Evolutionary conservation across 1,140 invertebrate genomes (phyloP).

Genomic region (Aphelenchoides fujianensis): DNA sequence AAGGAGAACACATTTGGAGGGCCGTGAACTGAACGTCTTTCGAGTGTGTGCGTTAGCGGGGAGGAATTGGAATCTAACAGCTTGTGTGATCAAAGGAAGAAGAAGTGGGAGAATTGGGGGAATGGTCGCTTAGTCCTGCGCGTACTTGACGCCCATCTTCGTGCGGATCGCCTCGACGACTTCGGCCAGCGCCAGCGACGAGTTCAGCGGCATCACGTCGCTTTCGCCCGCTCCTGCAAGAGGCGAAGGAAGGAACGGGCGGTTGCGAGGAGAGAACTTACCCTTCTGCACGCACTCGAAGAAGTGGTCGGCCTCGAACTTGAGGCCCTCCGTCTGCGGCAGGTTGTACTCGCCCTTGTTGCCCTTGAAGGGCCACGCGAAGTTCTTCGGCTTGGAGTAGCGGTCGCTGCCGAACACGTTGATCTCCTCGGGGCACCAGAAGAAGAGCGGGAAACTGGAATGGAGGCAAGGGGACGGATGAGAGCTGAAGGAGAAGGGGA

Average conservation of each 20-base stretch:
- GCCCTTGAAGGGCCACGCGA: not conserved
- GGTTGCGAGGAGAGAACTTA: not conserved
- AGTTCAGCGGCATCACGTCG: not conserved
- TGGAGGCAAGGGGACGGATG: constrained; percentile 64
- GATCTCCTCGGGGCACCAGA: constrained; percentile 42
- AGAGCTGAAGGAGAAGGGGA: not conserved
- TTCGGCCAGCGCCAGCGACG: not conserved
- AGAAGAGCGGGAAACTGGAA: constrained; percentile 64
- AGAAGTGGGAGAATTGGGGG: no score
- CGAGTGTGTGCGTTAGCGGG: no score
- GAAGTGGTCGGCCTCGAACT: constrained; percentile 23
- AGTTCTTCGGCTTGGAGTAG: constrained; percentile 14
- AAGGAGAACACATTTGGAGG: no score
- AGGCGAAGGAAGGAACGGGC: not conserved
- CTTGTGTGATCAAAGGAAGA: no score
- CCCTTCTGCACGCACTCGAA: constrained; percentile 14
- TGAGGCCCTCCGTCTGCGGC: not conserved
- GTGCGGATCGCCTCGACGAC: not conserved
- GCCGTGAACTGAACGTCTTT: no score
- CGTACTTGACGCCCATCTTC: not conserved
- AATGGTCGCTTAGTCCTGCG: not conserved
- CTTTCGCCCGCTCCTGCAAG: not conserved
- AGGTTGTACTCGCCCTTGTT: not conserved
- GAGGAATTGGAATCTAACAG: no score
- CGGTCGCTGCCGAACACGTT: not conserved